Evolutionary conservation across 2,113 vertebrate genomes (phyloP).

Genomic region (Melospiza georgiana): DNA sequence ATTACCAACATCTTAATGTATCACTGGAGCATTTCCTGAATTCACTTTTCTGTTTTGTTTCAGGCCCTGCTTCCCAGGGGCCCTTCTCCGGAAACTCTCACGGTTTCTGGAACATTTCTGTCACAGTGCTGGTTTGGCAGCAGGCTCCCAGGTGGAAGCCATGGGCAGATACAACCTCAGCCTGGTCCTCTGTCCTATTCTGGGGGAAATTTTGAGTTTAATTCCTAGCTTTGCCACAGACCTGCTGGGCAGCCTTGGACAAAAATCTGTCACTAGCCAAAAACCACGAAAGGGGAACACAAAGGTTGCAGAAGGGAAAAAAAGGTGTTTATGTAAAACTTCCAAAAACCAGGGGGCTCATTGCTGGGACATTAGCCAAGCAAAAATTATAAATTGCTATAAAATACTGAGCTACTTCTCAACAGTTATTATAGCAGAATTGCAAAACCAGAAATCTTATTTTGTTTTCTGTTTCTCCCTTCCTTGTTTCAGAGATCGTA

Average conservation of each 20-base stretch:
- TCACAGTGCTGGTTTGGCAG: too few species aligned
- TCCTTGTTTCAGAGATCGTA: neutral
- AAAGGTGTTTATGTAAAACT: neutral
- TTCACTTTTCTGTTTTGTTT: neutral
- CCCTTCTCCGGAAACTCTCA: neutral
- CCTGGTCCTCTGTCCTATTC: accelerated
- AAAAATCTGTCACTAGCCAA: neutral
- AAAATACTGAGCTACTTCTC: neutral
- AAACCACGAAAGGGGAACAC: neutral
- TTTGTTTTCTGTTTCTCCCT: neutral
- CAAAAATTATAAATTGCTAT: neutral
- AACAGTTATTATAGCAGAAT: neutral
- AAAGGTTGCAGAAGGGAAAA: neutral
- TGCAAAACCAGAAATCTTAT: neutral
- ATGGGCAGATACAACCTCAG: neutral
- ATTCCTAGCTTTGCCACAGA: neutral
- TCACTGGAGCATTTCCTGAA: neutral
- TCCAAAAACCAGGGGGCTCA: neutral
- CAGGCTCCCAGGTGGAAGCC: neutral
- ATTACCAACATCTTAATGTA: neutral
- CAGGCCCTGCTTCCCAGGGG: neutral
- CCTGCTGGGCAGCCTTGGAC: neutral
- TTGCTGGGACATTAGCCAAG: neutral
- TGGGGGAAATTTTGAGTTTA: neutral
- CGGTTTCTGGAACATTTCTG: neutral